These are phyloP conservation scores for Ataeniobius toweri DNA, from an alignment of 2,797 vertebrate species.

Conservation along the genomic window DNA sequence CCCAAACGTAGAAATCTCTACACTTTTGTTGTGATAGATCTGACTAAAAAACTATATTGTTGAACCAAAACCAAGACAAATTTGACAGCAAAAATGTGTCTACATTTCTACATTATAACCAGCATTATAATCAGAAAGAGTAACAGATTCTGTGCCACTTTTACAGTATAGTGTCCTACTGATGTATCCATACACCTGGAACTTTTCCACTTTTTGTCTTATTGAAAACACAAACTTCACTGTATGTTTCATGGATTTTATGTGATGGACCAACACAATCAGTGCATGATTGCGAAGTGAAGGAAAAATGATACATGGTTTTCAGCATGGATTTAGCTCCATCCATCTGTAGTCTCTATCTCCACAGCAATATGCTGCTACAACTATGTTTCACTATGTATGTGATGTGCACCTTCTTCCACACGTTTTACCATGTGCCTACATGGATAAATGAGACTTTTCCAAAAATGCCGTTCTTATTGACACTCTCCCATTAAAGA, in stretches of 20 bases:
- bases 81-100: background rate
- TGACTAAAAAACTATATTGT: background rate
- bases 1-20: background rate
- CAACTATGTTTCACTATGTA: background rate
- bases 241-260: background rate
- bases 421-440: no score
- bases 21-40: background rate
- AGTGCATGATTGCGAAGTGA: background rate
- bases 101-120: background rate
- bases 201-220: background rate
- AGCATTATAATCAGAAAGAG: background rate
- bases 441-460: no score
- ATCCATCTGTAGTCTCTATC: background rate
- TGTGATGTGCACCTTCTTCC: no score
- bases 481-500: no score
- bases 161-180: background rate
- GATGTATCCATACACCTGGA: background rate
- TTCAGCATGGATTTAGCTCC: no score
- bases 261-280: background rate
- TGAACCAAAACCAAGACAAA: background rate
- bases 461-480: no score
- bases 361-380: background rate
- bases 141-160: background rate
- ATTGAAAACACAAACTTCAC: background rate
- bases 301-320: background rate